Base-by-base conservation (phyloP, 2,888 invertebrate species). In the Andricus quercusramuli region DNA sequence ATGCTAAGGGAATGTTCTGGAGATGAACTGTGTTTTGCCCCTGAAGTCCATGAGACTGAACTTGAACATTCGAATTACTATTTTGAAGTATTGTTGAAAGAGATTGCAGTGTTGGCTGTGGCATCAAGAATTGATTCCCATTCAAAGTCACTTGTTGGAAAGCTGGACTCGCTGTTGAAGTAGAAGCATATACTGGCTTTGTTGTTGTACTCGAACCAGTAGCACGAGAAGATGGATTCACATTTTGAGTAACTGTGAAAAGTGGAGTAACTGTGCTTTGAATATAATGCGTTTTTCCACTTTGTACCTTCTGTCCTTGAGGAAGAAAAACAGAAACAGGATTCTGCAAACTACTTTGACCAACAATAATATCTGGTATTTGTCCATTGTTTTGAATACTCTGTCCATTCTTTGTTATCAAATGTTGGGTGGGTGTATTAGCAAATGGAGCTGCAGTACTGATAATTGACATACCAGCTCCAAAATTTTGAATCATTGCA, bases 291-390 rank as follows among this genome's bases (percentile, higher is more conserved):
- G 88, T 77, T 22, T 89, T 88, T 0, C 84, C 37, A 32, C 86
- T 89, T 25, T 86, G 67, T 6, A 84, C 83, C 5, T 86, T 85
- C 68, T 82, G 86, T 44, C 86, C 66, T 13, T 89, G 89, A 0
- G 91, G 86, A 5, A 88, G 9, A 0, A 90, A 32, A 6, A 90
- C 79, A 2, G 91, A 84, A 6, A 90, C 83, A 0, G 91, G 89
- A 83, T 86, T 91, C 8, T 90, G 89, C 29, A 88, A 90, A 6
- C 86, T 86, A 51, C 86, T 91, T 78, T 92, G 92, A 6, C 92
- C 92, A 3, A 92, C 89, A 22, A 93, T 90, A 6, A 92, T 83
- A 17, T 93, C 92, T 0, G 92, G 89, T 13, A 88, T 79, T 0
- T 89, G 64, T 3, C 88, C 88, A 1, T 90, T 84, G 0, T 89